These are phyloP conservation scores for Varecia variegata DNA, from an alignment of 2,797 vertebrate species.

Conservation along the genomic window DNA sequence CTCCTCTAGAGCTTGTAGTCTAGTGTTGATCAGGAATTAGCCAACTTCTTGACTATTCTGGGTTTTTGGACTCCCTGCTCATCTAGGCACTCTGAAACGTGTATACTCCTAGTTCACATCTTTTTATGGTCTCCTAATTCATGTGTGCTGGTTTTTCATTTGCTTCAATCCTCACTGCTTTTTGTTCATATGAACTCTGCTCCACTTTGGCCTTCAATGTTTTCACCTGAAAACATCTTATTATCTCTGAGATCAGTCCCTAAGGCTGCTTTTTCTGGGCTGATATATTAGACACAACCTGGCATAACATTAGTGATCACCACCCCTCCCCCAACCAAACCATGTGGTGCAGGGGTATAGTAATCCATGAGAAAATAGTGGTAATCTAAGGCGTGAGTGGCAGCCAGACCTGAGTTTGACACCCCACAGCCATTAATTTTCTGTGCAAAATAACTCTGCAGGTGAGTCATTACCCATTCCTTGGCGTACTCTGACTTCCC, in stretches of 20 bases:
- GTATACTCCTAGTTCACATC: not conserved
- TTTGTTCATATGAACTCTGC: not conserved
- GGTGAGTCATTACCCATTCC: not conserved
- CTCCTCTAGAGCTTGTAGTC: not conserved
- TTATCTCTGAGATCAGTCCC: not conserved
- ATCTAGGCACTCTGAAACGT: not conserved
- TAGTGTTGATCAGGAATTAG: not conserved
- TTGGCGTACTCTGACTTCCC: not conserved
- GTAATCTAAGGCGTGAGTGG: not conserved
- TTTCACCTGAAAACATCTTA: slow-evolving; percentile 1
- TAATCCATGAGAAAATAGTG: not conserved
- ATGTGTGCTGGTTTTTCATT: not conserved
- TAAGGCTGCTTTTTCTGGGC: not conserved
- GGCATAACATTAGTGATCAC: not conserved
- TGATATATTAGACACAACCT: not conserved
- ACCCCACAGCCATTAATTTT: not conserved
- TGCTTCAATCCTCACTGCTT: not conserved
- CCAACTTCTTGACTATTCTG: not conserved
- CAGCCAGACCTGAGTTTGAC: not conserved
- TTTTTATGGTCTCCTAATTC: not conserved
- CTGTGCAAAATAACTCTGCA: not conserved
- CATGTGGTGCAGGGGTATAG: not conserved
- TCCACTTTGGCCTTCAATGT: not conserved
- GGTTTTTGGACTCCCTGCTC: not conserved
- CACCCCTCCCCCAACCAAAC: not conserved